Evolutionary conservation across 2,113 vertebrate genomes (phyloP).

Genomic region (Crotalus tigris): DNA sequence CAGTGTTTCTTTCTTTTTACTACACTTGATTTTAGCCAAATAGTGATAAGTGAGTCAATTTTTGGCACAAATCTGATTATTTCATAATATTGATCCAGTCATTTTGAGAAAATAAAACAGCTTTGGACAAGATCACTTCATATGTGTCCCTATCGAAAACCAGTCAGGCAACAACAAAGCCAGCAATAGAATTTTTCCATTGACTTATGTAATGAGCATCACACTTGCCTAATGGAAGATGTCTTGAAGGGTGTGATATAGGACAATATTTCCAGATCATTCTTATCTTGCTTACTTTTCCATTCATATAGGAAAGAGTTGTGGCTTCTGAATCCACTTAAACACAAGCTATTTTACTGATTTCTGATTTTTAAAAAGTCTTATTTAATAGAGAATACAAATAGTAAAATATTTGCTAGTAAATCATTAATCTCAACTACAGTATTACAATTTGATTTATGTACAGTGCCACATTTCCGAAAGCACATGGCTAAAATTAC

Average conservation of each 20-base stretch:
- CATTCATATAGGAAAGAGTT: background rate
- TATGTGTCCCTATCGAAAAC: background rate
- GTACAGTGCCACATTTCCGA: background rate
- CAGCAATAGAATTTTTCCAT: background rate
- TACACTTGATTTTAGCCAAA: background rate
- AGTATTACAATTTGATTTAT: constrained; percentile 25
- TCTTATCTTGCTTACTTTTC: background rate
- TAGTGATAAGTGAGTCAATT: background rate
- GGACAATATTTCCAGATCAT: background rate
- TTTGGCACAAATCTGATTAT: background rate
- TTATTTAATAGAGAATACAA: constrained; percentile 6
- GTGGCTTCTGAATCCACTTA: constrained; percentile 33
- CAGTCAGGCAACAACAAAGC: background rate
- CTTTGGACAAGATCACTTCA: background rate
- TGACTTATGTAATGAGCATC: background rate
- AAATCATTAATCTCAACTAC: background rate
- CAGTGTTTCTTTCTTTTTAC: background rate
- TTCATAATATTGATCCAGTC: background rate
- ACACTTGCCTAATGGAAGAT: background rate
- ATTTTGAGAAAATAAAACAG: background rate
- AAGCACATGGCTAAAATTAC: background rate
- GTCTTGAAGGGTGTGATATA: background rate
- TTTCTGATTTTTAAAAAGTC: constrained; percentile 28
- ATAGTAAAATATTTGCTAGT: constrained; percentile 19
- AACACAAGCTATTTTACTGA: constrained; percentile 52